These are phyloP conservation scores for Artibeus lituratus DNA, from an alignment of 2,797 vertebrate species.

Conservation along the genomic window DNA sequence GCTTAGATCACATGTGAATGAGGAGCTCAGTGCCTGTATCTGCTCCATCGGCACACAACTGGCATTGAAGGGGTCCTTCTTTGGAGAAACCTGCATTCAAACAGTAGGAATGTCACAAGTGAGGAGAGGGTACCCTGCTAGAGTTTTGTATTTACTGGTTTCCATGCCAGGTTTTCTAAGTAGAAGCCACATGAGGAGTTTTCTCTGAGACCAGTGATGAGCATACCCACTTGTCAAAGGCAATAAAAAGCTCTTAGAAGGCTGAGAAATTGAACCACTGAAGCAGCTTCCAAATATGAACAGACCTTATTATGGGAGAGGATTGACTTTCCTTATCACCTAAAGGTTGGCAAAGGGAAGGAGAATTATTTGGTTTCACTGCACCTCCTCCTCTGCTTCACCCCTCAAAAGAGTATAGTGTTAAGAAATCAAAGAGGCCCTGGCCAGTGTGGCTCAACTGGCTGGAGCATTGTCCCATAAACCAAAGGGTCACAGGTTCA, in stretches of 20 bases:
- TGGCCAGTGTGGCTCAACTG: not conserved
- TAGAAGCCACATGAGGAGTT: not conserved
- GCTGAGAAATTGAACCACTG: conserved; percentile 2
- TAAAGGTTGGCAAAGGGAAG: not conserved
- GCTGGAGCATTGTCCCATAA: not conserved
- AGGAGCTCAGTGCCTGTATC: not conserved
- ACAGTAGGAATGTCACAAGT: not conserved
- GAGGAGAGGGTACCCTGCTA: not conserved
- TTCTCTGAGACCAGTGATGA: conserved; percentile 2
- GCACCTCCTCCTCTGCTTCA: not conserved
- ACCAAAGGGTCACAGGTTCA: not conserved
- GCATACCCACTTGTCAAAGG: not conserved
- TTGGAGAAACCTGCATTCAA: not conserved
- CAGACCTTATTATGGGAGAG: not conserved
- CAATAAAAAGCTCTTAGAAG: not conserved
- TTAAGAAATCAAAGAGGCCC: not conserved
- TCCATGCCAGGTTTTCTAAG: conserved; percentile 6
- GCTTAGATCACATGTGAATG: not conserved
- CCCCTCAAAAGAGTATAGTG: not conserved
- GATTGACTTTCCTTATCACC: conserved; percentile 15
- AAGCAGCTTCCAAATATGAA: not conserved
- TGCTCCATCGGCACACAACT: not conserved
- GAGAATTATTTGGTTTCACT: not conserved
- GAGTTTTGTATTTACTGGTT: not conserved
- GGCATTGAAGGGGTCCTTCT: not conserved